Percentiles rank a stretch among this genome's conserved stretches.
phyloP scores from a whole-genome alignment of 2,888 invertebrate genomes.

The Tiliacea aurago region DNA sequence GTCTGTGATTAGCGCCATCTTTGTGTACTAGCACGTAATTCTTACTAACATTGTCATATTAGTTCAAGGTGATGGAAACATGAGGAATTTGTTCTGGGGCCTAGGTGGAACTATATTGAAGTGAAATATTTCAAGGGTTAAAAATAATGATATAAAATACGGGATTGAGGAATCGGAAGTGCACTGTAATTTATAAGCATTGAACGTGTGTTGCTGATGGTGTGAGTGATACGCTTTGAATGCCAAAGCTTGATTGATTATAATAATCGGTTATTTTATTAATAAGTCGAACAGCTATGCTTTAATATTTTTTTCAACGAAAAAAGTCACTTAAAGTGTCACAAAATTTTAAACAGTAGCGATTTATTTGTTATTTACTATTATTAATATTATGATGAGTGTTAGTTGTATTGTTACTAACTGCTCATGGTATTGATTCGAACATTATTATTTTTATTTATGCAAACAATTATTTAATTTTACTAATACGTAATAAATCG shows the following conservation, averaged over 20 bases:
- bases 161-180: slow-evolving; percentile 65
- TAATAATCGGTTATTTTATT: slow-evolving; percentile 66
- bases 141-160: slow-evolving; percentile 48
- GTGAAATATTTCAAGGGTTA: slow-evolving; percentile 65
- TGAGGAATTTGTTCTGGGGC: slow-evolving; percentile 24
- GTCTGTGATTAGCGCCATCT: slow-evolving; percentile 65
- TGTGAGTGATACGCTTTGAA: slow-evolving; percentile 77
- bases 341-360: slow-evolving; percentile 68
- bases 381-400: slow-evolving; percentile 9
- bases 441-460: slow-evolving; percentile 47
- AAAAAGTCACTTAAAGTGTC: slow-evolving; percentile 85
- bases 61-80: slow-evolving; percentile 33
- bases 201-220: slow-evolving; percentile 64
- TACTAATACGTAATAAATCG: slow-evolving; percentile 70
- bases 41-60: slow-evolving; percentile 44
- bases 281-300: slow-evolving; percentile 66
- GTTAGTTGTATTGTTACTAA: slow-evolving; percentile 30
- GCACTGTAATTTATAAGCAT: slow-evolving; percentile 66
- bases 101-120: slow-evolving; percentile 52
- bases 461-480: slow-evolving; percentile 59
- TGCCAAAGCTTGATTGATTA: slow-evolving; percentile 77
- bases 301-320: slow-evolving; percentile 76
- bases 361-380: slow-evolving; percentile 57
- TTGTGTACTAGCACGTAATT: slow-evolving; percentile 51
- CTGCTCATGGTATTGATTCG: slow-evolving; percentile 37